Base-by-base conservation (phyloP, 2,113 vertebrate genomes). In the Menidia beryllina region DNA sequence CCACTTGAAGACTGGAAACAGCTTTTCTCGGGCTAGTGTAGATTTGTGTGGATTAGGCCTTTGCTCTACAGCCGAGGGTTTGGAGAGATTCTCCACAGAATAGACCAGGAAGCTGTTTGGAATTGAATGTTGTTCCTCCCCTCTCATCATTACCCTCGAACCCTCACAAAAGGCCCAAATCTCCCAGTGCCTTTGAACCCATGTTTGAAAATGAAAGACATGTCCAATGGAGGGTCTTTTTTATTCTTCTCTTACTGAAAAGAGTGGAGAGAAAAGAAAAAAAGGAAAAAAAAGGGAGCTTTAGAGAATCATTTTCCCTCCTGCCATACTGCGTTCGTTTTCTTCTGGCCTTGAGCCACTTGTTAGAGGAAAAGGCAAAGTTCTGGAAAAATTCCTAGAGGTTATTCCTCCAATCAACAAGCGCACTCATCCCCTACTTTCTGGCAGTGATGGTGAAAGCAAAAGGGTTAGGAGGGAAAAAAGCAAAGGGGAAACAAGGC, bases 161-260 rank as follows among this genome's bases (percentile, higher is more conserved):
- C 76, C 85, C 70, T 73, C 76, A 92, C 86, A 86, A 84, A 87
- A 79, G 72, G 63, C 78, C 82, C 80, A 90, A 89, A 87, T 84
- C 89, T 91, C 87, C 83, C 78, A 67, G 83, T 75, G 84, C 86
- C 90, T 91, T 92, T 92, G 86, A 92, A 92, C 79, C 86, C 86
- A 73, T 89, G 86, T 88, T 88, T 84, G 61, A 75, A 86, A 91
- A 91, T 90, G 91, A 93, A 94, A 93, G 91, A 90, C 92, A 86
- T 86, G 81, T 89, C 90, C 90, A 90, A 81, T 87, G 79, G 82
- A 91, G 82, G 86, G 78, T 85, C 88, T 89, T 92, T 91, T 85
- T 89, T 91, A 90, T 92, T 91, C 88, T 89, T 88, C 85, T 82
- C 85, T 59, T 68, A 61, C 85, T 91, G 88, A 90, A 88, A 87